These are phyloP conservation scores for Drosophila leontia DNA, from an alignment of 1,140 invertebrate species.

Conservation along the genomic window DNA sequence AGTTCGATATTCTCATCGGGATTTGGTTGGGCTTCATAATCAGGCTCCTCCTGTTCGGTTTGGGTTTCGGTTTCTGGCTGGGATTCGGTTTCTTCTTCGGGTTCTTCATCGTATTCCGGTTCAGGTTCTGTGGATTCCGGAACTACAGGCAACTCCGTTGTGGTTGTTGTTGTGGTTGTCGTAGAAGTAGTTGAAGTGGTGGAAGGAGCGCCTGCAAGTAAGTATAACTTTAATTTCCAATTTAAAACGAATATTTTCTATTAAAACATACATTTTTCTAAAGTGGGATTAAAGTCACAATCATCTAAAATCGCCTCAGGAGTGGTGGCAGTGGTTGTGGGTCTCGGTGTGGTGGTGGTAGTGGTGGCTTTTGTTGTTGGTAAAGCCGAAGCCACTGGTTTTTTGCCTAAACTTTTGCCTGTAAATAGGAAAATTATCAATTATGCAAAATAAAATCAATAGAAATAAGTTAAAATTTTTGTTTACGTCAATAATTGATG, in stretches of 20 bases:
- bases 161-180: slow-evolving; percentile 20
- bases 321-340: slow-evolving; percentile 20
- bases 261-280: slow-evolving; percentile 47
- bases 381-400: background rate
- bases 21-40: background rate
- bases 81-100: background rate
- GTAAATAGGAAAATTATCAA: no score
- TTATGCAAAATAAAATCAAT: no score
- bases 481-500: background rate
- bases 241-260: background rate
- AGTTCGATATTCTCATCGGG: background rate
- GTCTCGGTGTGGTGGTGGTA: background rate
- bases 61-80: no score
- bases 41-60: background rate
- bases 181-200: background rate
- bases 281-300: slow-evolving; percentile 55
- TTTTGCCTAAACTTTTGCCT: background rate
- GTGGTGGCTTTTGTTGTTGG: background rate
- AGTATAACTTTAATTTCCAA: no score
- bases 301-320: slow-evolving; percentile 3
- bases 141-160: slow-evolving; percentile 18
- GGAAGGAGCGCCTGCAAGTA: slow-evolving; percentile 15
- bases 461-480: background rate
- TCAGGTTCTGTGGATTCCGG: background rate
- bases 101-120: background rate